Conservation (phyloP, 2,797 vertebrate genomes). For the Synaphobranchus kaupii region DNA sequence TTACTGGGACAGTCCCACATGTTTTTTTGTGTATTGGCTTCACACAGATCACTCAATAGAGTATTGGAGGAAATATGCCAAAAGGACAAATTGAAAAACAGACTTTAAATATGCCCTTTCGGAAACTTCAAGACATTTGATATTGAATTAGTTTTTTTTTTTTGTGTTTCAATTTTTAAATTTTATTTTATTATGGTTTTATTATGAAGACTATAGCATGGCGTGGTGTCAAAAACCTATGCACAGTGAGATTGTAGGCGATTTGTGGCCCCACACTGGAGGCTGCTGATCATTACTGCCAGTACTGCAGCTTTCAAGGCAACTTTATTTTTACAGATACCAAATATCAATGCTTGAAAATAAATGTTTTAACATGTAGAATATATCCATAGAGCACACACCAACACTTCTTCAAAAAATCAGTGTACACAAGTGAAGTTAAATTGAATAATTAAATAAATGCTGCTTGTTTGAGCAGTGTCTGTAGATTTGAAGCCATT, state of each 20-base stretch:
- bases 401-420: background rate
- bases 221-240: background rate
- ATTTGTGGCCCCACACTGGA: background rate
- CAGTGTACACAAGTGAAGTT: background rate
- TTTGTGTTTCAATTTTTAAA: conserved; percentile 65
- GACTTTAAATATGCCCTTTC: background rate
- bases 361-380: background rate
- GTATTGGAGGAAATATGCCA: background rate
- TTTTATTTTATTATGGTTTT: background rate
- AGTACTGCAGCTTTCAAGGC: background rate
- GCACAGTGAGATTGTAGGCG: background rate
- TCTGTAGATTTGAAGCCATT: background rate
- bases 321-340: background rate
- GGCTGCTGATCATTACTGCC: background rate
- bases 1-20: background rate
- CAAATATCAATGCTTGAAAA: background rate
- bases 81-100: background rate
- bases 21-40: background rate
- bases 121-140: conserved; percentile 45
- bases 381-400: background rate
- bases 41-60: background rate
- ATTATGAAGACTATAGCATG: background rate
- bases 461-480: background rate
- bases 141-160: conserved; percentile 62
- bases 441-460: background rate